Conservation (phyloP, 2,888 invertebrate genomes). For the Falcaria lacertinaria region DNA sequence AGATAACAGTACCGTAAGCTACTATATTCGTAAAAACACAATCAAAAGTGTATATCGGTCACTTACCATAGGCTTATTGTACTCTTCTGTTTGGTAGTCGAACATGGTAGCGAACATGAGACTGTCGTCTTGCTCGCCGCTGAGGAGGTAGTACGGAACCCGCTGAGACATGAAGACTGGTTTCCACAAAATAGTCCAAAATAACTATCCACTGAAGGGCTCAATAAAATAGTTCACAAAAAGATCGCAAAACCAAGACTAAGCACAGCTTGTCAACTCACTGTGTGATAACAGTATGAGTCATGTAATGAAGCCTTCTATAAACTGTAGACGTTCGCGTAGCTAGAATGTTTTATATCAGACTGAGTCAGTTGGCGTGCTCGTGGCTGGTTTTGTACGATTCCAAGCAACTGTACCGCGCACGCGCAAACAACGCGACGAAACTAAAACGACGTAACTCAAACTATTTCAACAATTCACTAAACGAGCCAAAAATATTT, state of each 20-base stretch:
- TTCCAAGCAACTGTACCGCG: conserved; percentile 53
- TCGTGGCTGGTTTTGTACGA: conserved; percentile 72
- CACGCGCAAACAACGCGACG: conserved; percentile 54
- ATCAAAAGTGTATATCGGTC: conserved; percentile 4
- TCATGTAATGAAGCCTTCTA: conserved; percentile 51
- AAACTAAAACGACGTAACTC: conserved; percentile 45
- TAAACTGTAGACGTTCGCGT: conserved; percentile 57
- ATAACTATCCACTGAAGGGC: conserved; percentile 47
- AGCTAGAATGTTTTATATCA: conserved; percentile 74
- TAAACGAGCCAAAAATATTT: conserved; percentile 57
- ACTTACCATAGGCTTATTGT: conserved; percentile 70
- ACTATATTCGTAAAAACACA: conserved; percentile 8
- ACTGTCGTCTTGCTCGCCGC: conserved; percentile 76
- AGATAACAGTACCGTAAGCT: conserved; percentile 1
- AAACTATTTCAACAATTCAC: conserved; percentile 63
- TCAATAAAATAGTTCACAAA: conserved; percentile 42
- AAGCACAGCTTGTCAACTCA: conserved; percentile 49
- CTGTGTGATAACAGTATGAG: conserved; percentile 69
- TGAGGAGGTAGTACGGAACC: conserved; percentile 77
- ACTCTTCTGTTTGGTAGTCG: conserved; percentile 72
- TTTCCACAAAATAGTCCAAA: conserved; percentile 55
- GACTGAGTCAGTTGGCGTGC: conserved; percentile 71
- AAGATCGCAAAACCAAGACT: conserved; percentile 45
- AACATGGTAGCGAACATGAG: conserved; percentile 79
- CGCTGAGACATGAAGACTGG: conserved; percentile 81